A percentile compares a stretch with the other conserved stretches of the same genome.
Conservation (phyloP, 2,113 vertebrate genomes). For the Thalassarche chlororhynchos region DNA sequence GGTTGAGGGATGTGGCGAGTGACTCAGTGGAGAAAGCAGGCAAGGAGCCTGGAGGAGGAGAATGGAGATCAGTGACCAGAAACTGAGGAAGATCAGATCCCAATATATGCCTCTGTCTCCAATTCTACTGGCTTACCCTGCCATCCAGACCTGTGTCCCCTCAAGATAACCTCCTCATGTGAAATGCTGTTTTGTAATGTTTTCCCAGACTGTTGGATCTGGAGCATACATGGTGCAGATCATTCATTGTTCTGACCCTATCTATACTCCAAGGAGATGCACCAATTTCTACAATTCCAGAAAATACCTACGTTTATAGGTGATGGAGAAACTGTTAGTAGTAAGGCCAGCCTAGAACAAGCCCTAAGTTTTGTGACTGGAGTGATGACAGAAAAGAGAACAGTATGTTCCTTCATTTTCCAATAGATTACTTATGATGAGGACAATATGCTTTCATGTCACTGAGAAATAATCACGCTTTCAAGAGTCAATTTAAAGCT, state of each 20-base stretch:
- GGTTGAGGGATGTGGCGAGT: neutral
- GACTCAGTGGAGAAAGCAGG: neutral
- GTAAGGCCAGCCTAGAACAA: neutral
- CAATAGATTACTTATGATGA: neutral
- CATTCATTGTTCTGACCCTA: neutral
- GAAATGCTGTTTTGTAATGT: neutral
- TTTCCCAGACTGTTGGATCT: neutral
- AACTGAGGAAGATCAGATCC: neutral
- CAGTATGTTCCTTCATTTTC: neutral
- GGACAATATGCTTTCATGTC: neutral
- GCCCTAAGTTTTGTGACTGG: neutral
- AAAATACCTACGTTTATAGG: neutral
- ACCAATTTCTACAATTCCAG: neutral
- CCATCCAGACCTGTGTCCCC: neutral
- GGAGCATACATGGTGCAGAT: neutral
- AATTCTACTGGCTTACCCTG: neutral
- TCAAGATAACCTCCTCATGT: neutral
- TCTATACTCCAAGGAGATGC: neutral
- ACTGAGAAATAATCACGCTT: neutral
- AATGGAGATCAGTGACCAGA: neutral
- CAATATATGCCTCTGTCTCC: neutral
- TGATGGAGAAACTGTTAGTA: neutral
- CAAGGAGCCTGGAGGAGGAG: neutral
- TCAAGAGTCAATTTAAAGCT: neutral
- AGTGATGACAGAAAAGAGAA: neutral